Evolutionary conservation across 2,113 vertebrate species (phyloP), one percentile per base, ranked within the genome.

Genomic region (Perca fluviatilis): DNA sequence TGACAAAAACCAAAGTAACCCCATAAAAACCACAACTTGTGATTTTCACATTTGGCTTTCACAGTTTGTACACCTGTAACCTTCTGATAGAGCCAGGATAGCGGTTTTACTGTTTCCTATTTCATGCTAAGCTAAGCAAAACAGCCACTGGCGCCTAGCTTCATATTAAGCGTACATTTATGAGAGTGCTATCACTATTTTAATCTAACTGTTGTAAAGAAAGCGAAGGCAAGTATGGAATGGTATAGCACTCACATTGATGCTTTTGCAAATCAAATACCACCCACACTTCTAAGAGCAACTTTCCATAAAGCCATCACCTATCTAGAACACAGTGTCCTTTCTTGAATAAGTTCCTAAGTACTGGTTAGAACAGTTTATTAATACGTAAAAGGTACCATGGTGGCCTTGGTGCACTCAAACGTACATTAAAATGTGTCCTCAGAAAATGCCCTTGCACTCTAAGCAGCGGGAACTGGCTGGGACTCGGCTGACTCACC

Each of bases 401-500:
- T 0, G 1, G 51, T 33, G 63, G 36, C 23, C 25, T 67, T 16
- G 14, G 27, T 5, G 33, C 8, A 23, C 9, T 47, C 64, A 69
- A 10, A 6, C 27, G 23, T 19, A 60, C 43, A 51, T 30, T 71
- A 16, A 69, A 65, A 72, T 50, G 46, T 56, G 54, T 76, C 79
- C 64, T 77, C 57, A 67, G 21, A 53, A 73, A 53, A 47, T 56
- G 46, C 7, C 36, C 1, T 47, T 63, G 49, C n/a, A 0, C 36
- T 46, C 57, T 43, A 21, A 49, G 6, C 40, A 46, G 23, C 18
- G 12, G 66, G 40, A 53, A 57, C 36, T 21, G 14, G 27, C 54
- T 49, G 18, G 18, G 61, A 60, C 58, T 36, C 16, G 33, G 21
- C 46, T 67, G 60, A 76, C 60, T 72, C 68, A 65, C 46, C 61